Percentiles rank a stretch among this genome's conserved stretches.
Evolutionary conservation across 2,888 invertebrate genomes (phyloP).

Genomic region (Cerceris rybyensis): DNA sequence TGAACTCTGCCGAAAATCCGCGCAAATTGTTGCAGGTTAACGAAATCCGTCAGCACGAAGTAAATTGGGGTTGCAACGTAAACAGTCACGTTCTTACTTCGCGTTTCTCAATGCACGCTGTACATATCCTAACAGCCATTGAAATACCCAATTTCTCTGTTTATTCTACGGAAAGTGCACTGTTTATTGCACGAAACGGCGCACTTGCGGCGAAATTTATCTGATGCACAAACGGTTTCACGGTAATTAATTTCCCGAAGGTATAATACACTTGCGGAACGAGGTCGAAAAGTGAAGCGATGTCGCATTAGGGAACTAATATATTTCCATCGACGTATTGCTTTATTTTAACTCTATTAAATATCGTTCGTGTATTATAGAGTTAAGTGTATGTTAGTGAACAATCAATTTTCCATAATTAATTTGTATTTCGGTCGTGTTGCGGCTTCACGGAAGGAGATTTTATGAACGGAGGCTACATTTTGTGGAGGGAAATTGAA

Average conservation of each 20-base stretch:
- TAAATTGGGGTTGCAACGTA: slow-evolving; percentile 14
- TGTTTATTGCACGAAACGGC: not conserved
- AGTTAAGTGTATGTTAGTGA: too few relatives aligned
- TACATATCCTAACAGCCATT: not conserved
- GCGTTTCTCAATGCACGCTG: too few relatives aligned
- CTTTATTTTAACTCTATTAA: too few relatives aligned
- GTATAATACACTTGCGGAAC: not conserved
- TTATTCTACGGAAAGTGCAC: too few relatives aligned
- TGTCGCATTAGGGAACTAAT: too few relatives aligned
- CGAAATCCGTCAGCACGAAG: slow-evolving; percentile 18
- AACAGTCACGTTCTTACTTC: slow-evolving; percentile 18
- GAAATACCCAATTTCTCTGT: not conserved
- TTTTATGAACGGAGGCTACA: too few relatives aligned
- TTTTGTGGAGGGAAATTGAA: too few relatives aligned
- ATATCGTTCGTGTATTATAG: too few relatives aligned
- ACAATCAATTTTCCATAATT: too few relatives aligned
- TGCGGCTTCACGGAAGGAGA: too few relatives aligned
- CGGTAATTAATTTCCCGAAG: slow-evolving; percentile 5
- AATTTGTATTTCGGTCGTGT: too few relatives aligned
- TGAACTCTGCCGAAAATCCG: slow-evolving; percentile 31
- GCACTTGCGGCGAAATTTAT: not conserved
- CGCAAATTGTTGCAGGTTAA: slow-evolving; percentile 3
- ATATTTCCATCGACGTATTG: too few relatives aligned
- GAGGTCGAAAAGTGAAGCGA: not conserved
- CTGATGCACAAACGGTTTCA: not conserved